Evolutionary conservation across 2,113 vertebrate species (phyloP).

Genomic region (Microcebus tavaratra): DNA sequence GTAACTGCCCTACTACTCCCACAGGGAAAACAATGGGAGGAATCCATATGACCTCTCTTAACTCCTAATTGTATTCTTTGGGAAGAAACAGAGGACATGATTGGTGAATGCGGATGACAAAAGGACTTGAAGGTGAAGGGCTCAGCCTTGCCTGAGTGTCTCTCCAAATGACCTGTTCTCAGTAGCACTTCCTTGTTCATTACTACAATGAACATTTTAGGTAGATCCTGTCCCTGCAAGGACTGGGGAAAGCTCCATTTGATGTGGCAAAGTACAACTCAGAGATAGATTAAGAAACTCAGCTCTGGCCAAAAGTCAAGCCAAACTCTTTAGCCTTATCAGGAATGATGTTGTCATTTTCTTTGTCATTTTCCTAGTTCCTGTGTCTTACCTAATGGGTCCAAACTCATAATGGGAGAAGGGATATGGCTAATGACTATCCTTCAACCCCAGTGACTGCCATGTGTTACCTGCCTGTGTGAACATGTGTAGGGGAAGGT

Average conservation of each 20-base stretch:
- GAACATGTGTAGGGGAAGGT: not conserved
- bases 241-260: not conserved
- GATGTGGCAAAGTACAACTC: not conserved
- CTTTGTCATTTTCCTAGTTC: not conserved
- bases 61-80: not conserved
- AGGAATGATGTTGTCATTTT: not conserved
- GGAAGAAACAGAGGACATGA: not conserved
- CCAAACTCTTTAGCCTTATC: not conserved
- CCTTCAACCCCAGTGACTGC: not conserved
- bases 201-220: not conserved
- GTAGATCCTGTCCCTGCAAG: not conserved
- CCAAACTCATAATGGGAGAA: not conserved
- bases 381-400: not conserved
- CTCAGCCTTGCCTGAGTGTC: not conserved
- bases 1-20: not conserved
- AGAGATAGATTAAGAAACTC: not conserved
- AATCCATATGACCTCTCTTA: not conserved
- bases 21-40: not conserved
- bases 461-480: not conserved
- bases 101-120: not conserved
- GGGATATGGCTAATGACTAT: not conserved
- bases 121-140: not conserved
- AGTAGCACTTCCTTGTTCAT: not conserved
- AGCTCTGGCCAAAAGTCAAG: not conserved
- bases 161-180: not conserved